Evolutionary conservation across 2,797 vertebrate genomes (phyloP), one percentile per base, ranked within the genome.

Genomic region (Nannoperca australis): DNA sequence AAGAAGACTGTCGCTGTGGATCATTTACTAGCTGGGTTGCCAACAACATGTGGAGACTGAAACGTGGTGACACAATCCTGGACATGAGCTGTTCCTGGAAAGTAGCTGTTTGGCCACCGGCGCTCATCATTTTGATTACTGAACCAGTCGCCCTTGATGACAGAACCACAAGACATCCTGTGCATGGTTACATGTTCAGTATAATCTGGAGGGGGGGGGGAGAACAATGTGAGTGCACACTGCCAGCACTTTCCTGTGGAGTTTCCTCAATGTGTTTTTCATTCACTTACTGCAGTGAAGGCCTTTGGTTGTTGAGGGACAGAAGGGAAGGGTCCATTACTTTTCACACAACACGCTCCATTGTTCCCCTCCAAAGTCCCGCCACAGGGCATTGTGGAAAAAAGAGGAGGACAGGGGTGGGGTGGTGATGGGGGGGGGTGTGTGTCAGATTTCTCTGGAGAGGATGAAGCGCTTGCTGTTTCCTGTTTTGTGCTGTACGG

Each of bases 271-370:
- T 66, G 69, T 87, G 65, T 92, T 91, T 92, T 86, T 79, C 78
- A 45, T 69, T 59, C 44, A 58, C 51, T 81, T 59, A 53, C 78
- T 64, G 55, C 56, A 68, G 27, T 11, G 55, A 83, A 79, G 71
- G 63, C 76, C 74, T 82, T 64, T 59, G 58, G 79, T 73, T 75
- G 36, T 58, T 54, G 65, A 80, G 62, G 44, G 80, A 72, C 84
- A 61, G 55, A 70, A 76, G 81, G 77, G 50, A 55, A 76, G 83
- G 85, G 86, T 91, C 84, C 75, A 76, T 79, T 85, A 88, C 82
- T 88, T 86, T 85, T 73, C 64, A 78, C 86, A 95, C 94, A 95
- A 94, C 85, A 85, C 72, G 56, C 71, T 45, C 87, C 87, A 94
- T 95, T 95, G 94, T 95, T 93, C 73, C 61, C 66, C 60, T 66